Base-by-base conservation (phyloP, 1,140 invertebrate species). In the Zaprionus davidi region DNA sequence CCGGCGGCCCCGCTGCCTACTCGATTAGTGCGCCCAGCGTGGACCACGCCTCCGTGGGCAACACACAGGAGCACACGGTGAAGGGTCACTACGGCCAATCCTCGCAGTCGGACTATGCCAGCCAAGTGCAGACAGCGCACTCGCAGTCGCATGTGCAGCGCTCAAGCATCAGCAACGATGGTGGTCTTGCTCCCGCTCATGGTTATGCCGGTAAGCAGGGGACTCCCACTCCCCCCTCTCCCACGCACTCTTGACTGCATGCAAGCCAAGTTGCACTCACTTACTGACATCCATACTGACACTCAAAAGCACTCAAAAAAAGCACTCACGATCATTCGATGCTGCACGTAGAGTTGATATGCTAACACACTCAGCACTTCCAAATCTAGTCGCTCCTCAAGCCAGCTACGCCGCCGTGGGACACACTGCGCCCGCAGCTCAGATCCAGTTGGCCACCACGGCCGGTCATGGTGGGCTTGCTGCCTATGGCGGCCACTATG, bases 51-150 rank as follows among this genome's bases (percentile, higher is more conserved):
- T 93, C 93, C 68, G 92, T 94, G 31, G 94, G 94, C 53, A 93
- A 92, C 74, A 93, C 93, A 58, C 93, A 94, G 71, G 94, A 94
- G 76, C 94, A 93, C n/a, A 94, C 94, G n/a, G 93, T 94, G 22
- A 94, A 94, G 81, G 93, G 94, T 6, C 93, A 93, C 71, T 94
- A 92, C 41, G 94, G 94, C 11, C 93, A 94, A 69, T 93, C 93
- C 34, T 93, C 93, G 12, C 83, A 94, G 56, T 94, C 94, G 31
- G 91, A 93, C 67, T 94, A 94, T 76, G 92, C 91, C 74, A 94
- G 93, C 66, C 90, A 93, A 62, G 94, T 94, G 20, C 93, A 94
- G 57, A 93, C 93, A 1, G 93, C 94, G 4, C 93, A 94, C 74
- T 94, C 94, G 22, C 93, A 92, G 63, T 94, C 94, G 2, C 93